These are phyloP conservation scores for Archaeoteleia sp. DNA, from an alignment of 2,888 invertebrate genomes.

Conservation along the genomic window DNA sequence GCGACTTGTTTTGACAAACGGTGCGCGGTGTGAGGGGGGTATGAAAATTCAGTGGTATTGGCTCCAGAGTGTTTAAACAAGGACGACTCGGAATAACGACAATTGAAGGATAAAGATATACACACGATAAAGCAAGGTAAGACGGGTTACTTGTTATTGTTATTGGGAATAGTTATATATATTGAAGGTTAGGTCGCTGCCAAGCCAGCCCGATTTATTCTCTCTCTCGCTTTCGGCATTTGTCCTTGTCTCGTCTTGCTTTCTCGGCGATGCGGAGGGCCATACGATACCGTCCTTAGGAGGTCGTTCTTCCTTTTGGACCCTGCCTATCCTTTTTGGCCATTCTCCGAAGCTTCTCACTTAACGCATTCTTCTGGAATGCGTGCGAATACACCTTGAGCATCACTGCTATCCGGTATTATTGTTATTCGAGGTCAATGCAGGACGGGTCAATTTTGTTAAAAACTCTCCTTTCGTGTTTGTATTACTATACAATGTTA, in stretches of 20 bases:
- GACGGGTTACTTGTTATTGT: constrained; percentile 5
- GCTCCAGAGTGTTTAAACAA: no score
- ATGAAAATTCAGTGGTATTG: constrained; percentile 2
- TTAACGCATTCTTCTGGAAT: constrained; percentile 42
- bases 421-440: constrained; percentile 40
- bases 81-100: no score
- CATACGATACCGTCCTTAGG: constrained; percentile 40
- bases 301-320: constrained; percentile 29
- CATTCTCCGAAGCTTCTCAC: constrained; percentile 37
- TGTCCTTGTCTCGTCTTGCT: constrained; percentile 26
- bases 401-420: constrained; percentile 23
- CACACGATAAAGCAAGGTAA: no score
- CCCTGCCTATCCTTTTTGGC: constrained; percentile 38
- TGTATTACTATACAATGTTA: no score
- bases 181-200: constrained; percentile 38
- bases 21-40: constrained; percentile 2
- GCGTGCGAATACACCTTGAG: constrained; percentile 24
- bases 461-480: no score
- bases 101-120: no score
- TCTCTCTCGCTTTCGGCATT: constrained; percentile 21
- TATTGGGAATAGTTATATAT: constrained; percentile 13
- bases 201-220: constrained; percentile 11
- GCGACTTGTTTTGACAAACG: constrained; percentile 8
- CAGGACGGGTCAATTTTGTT: constrained; percentile 24
- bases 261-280: constrained; percentile 24